Conservation (phyloP, 2,888 invertebrate genomes). For the Callosobruchus maculatus region DNA sequence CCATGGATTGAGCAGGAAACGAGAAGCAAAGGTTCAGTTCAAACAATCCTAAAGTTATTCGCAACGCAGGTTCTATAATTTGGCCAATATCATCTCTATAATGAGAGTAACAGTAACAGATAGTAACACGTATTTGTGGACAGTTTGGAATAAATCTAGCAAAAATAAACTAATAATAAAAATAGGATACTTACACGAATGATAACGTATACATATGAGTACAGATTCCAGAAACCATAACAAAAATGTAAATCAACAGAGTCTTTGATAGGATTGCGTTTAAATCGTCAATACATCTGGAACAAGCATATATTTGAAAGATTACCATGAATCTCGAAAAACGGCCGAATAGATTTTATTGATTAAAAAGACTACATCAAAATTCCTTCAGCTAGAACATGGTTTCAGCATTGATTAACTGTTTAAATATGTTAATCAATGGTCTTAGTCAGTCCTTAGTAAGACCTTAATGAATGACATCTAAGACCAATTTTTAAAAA, state of each 20-base stretch:
- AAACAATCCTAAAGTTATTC: neutral
- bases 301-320: too few species aligned
- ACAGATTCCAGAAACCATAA: neutral
- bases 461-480: too few species aligned
- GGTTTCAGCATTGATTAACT: too few species aligned
- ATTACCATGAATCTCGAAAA: too few species aligned
- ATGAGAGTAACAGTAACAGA: neutral
- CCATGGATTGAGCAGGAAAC: neutral
- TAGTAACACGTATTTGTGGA: neutral
- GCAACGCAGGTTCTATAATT: neutral
- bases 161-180: neutral
- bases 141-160: too few species aligned
- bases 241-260: neutral
- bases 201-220: neutral
- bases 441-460: too few species aligned
- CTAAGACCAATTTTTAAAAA: too few species aligned
- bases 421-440: too few species aligned
- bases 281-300: neutral
- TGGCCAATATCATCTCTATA: neutral
- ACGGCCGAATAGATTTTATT: too few species aligned
- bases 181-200: neutral
- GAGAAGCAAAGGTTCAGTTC: neutral
- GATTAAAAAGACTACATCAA: too few species aligned
- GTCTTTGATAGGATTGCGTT: neutral
- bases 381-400: too few species aligned